Evolutionary conservation across 2,113 vertebrate genomes (phyloP), one percentile per base, ranked within the genome.

Genomic region (Indri indri): DNA sequence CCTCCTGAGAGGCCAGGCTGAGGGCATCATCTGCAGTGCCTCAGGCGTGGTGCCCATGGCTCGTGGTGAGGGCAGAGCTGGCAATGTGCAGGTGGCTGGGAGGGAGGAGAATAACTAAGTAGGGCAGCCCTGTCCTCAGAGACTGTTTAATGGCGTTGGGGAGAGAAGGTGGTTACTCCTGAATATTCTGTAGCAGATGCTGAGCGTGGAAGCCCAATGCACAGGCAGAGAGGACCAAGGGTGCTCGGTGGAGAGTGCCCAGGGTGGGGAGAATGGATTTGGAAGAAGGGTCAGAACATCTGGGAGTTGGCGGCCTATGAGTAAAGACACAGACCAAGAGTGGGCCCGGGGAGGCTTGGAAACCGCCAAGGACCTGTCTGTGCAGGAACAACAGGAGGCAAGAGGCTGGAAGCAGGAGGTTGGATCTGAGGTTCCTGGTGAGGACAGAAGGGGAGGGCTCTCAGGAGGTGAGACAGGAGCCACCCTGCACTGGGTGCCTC

Each of bases 21-120:
- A 52, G 20, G 23, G 6, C 4, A 34, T 74, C 1, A 2, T 54
- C 14, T 22, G 2, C 10, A 2, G 9, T 18, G 4, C 37, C 45
- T 52, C 45, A 0, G 11, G 30, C 0, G 16, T 18, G 30, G 25
- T 45, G 50, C 65, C 73, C 20, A 22, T 0, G 0, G 34, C 45
- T 84, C 7, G 5, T 45, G 1, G 2, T 37, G n/a, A n/a, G 42
- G 71, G n/a, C 30, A n/a, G 27, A 52, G 54, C 13, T 18, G 37
- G 54, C 63, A 40, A 50, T 2, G 0, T 37, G 17, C 27, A 47
- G 14, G 42, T 18, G 18, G 17, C 65, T 14, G 0, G 9, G 2
- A 45, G 77, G 40, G 30, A 80, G n/a, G 17, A 70, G 27, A 61
- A 23, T 32, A 42, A 40, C 3, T 9, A 4, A 10, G 14, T 40